Percentiles rank a stretch among this genome's conserved stretches.
Conservation (phyloP, 2,888 invertebrate species). For the Lomographa bimaculata region DNA sequence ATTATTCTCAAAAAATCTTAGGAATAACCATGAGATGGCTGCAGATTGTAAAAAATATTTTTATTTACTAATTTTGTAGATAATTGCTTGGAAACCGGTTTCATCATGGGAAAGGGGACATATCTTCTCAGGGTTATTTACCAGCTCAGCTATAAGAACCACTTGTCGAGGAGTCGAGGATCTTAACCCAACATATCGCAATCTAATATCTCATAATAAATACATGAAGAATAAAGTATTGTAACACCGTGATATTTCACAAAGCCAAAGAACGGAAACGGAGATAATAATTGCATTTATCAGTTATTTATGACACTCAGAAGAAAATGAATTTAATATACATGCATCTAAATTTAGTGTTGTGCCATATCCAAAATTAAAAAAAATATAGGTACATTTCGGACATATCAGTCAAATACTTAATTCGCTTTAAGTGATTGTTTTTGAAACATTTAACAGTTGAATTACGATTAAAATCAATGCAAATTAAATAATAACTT, state of each 20-base stretch:
- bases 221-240: constrained; percentile 57
- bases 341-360: constrained; percentile 28
- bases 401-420: constrained; percentile 57
- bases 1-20: constrained; percentile 74
- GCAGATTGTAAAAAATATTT: constrained; percentile 78
- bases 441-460: constrained; percentile 38
- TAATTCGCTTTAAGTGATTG: constrained; percentile 48
- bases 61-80: constrained; percentile 79
- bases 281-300: constrained; percentile 61
- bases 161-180: constrained; percentile 42
- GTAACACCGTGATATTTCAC: constrained; percentile 78
- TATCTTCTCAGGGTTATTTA: constrained; percentile 72
- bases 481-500: constrained; percentile 34
- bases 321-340: constrained; percentile 28
- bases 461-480: constrained; percentile 37
- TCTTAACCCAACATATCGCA: constrained; percentile 68
- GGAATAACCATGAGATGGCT: constrained; percentile 82
- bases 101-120: constrained; percentile 57
- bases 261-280: constrained; percentile 70
- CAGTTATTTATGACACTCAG: constrained; percentile 39
- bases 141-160: constrained; percentile 35
- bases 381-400: constrained; percentile 27
- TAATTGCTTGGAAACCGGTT: constrained; percentile 70
- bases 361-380: constrained; percentile 61
- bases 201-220: constrained; percentile 54